Base-by-base conservation (phyloP, 1,140 invertebrate species). In the Lucilia cuprina region DNA sequence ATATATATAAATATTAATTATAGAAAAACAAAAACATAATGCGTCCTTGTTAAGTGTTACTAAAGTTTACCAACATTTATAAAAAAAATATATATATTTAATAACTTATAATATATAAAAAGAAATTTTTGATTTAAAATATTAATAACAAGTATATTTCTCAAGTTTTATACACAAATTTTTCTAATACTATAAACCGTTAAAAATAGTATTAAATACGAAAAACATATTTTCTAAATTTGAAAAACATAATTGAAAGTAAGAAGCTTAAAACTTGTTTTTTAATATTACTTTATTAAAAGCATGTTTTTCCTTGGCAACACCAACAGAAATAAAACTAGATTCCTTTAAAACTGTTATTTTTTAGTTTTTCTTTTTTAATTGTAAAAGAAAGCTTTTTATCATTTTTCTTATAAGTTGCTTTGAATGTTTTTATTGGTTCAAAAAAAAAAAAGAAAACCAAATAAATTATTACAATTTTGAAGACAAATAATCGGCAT, bases 11-110 rank as follows among this genome's bases (percentile, higher is more conserved):
- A 41, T 41, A 41, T 82, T 77, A 34, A 83, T 49, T n/a, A n/a
- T n/a, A n/a, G n/a, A n/a, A 83, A 83, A 74, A 30, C 10, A 65
- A 70, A 70, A 70, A 70, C 65, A 70, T 30, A 21, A 74, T 83
- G 35, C 82, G 82, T 83, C 65, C 65, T 74, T 74, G 82, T 70
- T 83, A 74, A 74, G 82, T 83, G 82, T 83, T 74, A 83, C 82
- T 47, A 83, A 83, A 74, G 34, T 83, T 83, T 83, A 41, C 34
- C 35, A 49, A 80, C 25, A 78, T 35, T n/a, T 34, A 35, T 75
- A 49, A 47, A 1, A 41, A 41, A 41, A 3, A 41, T 8, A 41
- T 41, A n/a, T n/a, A n/a, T n/a, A n/a, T n/a, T n/a, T n/a, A 30
- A 49, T 30, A 30, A 30, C 25, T 30, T 30, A 30, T 30, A 30